Percentiles rank a stretch among this genome's conserved stretches.
These are phyloP conservation scores for Drosophila algonquin DNA, from an alignment of 2,888 invertebrate species.

Conservation along the genomic window DNA sequence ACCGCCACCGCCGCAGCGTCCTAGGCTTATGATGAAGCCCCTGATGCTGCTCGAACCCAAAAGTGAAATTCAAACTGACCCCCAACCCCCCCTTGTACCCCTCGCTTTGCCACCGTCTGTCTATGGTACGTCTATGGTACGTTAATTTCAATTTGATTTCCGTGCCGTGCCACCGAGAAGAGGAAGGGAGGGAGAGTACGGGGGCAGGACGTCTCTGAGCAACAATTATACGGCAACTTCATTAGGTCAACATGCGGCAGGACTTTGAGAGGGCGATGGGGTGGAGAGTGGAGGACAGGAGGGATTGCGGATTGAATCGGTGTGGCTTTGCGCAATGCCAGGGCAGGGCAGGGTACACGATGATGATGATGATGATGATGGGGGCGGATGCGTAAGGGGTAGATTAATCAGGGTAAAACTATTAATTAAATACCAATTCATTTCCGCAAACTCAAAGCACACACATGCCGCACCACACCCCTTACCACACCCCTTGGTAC, in stretches of 20 bases:
- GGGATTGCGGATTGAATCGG: slow-evolving; percentile 30
- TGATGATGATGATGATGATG: slow-evolving; percentile 33
- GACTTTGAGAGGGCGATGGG: slow-evolving; percentile 12
- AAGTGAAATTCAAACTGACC: slow-evolving; percentile 55
- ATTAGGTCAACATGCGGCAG: slow-evolving; percentile 81
- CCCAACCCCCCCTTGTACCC: not conserved
- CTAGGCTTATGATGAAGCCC: slow-evolving; percentile 43
- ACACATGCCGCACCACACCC: slow-evolving; percentile 31
- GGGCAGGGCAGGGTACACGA: not conserved
- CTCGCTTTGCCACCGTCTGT: slow-evolving; percentile 17
- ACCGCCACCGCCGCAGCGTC: slow-evolving; percentile 19
- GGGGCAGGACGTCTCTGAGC: slow-evolving; percentile 66
- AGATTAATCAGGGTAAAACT: slow-evolving; percentile 83
- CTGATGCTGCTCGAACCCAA: slow-evolving; percentile 35
- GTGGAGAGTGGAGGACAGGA: slow-evolving; percentile 5
- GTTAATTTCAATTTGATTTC: slow-evolving; percentile 83
- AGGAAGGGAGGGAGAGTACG: not conserved
- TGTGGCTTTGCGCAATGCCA: slow-evolving; percentile 49
- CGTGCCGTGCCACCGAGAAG: slow-evolving; percentile 47
- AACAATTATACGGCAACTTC: slow-evolving; percentile 81
- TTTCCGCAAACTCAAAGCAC: slow-evolving; percentile 79
- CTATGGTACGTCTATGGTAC: slow-evolving; percentile 74
- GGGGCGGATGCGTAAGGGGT: slow-evolving; percentile 59
- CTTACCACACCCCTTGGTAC: not conserved
- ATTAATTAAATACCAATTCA: slow-evolving; percentile 84